Evolutionary conservation across 2,888 invertebrate genomes (phyloP).

Genomic region (Drosophila pseudotakahashii): DNA sequence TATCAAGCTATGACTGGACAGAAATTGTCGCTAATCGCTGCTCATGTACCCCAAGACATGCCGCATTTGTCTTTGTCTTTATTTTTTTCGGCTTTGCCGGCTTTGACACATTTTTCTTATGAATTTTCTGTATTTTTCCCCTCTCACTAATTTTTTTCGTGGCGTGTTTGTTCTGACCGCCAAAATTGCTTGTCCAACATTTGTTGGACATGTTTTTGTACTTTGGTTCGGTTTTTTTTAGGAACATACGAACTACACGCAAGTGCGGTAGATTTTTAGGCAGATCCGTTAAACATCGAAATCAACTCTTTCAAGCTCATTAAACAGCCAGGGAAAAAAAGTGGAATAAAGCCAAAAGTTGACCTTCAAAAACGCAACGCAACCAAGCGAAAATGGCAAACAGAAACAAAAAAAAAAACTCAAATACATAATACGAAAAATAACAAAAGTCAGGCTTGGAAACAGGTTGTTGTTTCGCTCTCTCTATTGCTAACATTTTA

Average conservation of each 20-base stretch:
- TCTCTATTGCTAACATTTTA: slow-evolving; percentile 72
- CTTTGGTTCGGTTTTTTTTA: slow-evolving; percentile 26
- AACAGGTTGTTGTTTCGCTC: slow-evolving; percentile 64
- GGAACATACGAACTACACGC: slow-evolving; percentile 34
- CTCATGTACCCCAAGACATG: slow-evolving; percentile 53
- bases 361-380: slow-evolving; percentile 76
- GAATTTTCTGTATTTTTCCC: slow-evolving; percentile 40
- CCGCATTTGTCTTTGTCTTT: slow-evolving; percentile 55
- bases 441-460: slow-evolving; percentile 61
- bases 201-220: slow-evolving; percentile 49
- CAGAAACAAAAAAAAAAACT: slow-evolving; percentile 19
- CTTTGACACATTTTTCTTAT: slow-evolving; percentile 51
- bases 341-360: slow-evolving; percentile 61
- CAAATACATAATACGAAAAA: slow-evolving; percentile 31
- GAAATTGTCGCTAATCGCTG: slow-evolving; percentile 60
- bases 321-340: slow-evolving; percentile 53
- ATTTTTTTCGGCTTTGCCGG: slow-evolving; percentile 26
- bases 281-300: slow-evolving; percentile 44
- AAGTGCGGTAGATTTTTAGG: slow-evolving; percentile 23
- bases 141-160: slow-evolving; percentile 24
- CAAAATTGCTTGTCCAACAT: slow-evolving; percentile 45
- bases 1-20: slow-evolving; percentile 55
- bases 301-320: slow-evolving; percentile 71
- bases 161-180: slow-evolving; percentile 40
- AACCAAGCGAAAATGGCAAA: slow-evolving; percentile 72